phyloP scores from a whole-genome alignment of 2,888 invertebrate species.

The Strigamia maritima region DNA sequence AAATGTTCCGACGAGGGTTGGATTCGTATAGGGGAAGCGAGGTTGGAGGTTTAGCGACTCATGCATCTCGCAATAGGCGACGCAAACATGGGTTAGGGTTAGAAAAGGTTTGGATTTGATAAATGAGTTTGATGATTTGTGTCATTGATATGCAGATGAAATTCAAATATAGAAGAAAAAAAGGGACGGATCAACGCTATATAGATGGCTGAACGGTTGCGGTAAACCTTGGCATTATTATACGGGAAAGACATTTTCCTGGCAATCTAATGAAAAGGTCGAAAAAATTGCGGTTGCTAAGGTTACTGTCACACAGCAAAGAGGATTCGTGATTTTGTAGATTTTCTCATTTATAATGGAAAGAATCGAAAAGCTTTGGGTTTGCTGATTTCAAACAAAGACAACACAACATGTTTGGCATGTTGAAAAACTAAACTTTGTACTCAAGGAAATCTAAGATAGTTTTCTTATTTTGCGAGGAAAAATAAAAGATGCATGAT shows the following conservation, averaged over 20 bases:
- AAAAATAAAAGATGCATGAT: too few relatives aligned
- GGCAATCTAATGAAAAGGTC: not conserved
- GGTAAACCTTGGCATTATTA: conserved; percentile 10
- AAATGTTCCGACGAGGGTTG: not conserved
- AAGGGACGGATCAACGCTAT: not conserved
- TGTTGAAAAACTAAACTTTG: too few relatives aligned
- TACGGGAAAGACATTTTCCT: not conserved
- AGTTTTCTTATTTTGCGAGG: too few relatives aligned
- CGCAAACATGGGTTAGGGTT: not conserved
- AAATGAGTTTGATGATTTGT: not conserved
- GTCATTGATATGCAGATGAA: conserved; percentile 6
- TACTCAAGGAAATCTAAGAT: too few relatives aligned
- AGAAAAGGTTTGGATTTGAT: not conserved
- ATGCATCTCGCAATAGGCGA: not conserved
- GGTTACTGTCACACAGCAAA: not conserved
- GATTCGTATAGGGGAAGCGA: too few relatives aligned
- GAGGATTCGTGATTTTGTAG: not conserved
- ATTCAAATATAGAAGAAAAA: not conserved
- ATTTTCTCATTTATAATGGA: conserved; percentile 1
- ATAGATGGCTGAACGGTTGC: not conserved
- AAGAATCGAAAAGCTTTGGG: not conserved
- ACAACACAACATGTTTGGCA: too few relatives aligned
- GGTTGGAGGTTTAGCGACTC: not conserved
- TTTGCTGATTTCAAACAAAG: not conserved
- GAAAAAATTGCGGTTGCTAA: not conserved